Base-by-base conservation (phyloP, 2,888 invertebrate genomes). In the Drosophila bunnanda region DNA sequence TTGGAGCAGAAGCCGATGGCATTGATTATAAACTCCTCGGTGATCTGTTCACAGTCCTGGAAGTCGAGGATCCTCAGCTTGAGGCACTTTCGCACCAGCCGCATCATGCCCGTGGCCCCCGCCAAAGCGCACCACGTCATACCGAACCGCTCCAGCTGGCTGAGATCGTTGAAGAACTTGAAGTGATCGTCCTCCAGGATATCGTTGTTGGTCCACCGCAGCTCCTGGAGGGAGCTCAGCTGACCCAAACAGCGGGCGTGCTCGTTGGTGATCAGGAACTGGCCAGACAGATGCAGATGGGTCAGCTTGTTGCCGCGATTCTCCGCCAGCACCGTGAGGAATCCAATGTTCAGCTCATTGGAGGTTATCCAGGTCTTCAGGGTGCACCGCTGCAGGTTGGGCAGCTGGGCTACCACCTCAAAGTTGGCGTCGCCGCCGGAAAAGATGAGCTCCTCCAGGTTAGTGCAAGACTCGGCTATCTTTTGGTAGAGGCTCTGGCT, bases 391-490 rank as follows among this genome's bases (percentile, higher is more conserved):
- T 77, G 66, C 10, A 86, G 46, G 7, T 86, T 80, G 0, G 78
- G 80, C 30, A 86, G 22, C 13, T 75, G 55, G 4, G 88, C 85
- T 15, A 86, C 78, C 2, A 80, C 70, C 53, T 88, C 87, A 9
- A 86, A 86, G n/a, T 77, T 77, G 10, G 76, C 57, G 28, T 88
- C 88, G n/a, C 84, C 81, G 13, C 88, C 80, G 2, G 88, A 86
- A 36, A 86, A 88, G 0, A 70, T 64, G 0, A 86, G 50, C 8
- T 88, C 86, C 65, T 80, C 81, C 25, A 86, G 58, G 10, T 80
- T 15, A 28, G 36, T 8, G 38, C 85, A 86, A n/a, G 67, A 61
- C 1, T 83, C 81, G 50, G 87, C 73, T 9, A 86, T 86, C 59
- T 86, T 88, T 28, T 81, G 74, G 52, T 81, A 85, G 9, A 85